Conservation (phyloP, 2,888 invertebrate genomes). For the Lasioglossum malachurum region DNA sequence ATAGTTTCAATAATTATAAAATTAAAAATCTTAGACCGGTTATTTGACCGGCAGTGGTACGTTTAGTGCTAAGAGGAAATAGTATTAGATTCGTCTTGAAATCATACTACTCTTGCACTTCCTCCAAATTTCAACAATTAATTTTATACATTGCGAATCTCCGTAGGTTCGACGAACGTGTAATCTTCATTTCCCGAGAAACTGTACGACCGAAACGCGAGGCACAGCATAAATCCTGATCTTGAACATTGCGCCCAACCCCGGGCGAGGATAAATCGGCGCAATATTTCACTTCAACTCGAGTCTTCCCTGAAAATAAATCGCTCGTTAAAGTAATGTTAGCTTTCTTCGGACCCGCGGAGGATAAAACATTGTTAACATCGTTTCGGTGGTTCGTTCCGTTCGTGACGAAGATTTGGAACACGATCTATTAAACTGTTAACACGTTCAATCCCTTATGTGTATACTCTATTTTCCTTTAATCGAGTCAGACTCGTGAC, state of each 20-base stretch:
- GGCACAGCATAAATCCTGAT: not conserved
- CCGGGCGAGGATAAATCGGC: not conserved
- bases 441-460: no score
- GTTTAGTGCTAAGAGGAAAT: no score
- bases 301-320: not conserved
- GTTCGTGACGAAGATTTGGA: not conserved
- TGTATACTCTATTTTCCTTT: no score
- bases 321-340: slow-evolving; percentile 7
- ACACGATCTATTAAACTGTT: not conserved
- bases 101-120: not conserved
- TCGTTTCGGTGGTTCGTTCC: not conserved
- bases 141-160: not conserved
- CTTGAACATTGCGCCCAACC: not conserved
- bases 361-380: not conserved
- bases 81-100: not conserved
- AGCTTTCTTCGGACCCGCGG: not conserved
- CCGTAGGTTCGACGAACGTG: not conserved
- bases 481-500: no score
- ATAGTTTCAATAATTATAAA: no score
- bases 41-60: no score
- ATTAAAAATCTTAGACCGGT: no score
- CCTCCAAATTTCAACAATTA: not conserved
- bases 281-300: not conserved
- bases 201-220: not conserved
- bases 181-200: not conserved